Evolutionary conservation across 2,888 invertebrate species (phyloP), one percentile per base, ranked within the genome.

Genomic region (Augiades crinisus): DNA sequence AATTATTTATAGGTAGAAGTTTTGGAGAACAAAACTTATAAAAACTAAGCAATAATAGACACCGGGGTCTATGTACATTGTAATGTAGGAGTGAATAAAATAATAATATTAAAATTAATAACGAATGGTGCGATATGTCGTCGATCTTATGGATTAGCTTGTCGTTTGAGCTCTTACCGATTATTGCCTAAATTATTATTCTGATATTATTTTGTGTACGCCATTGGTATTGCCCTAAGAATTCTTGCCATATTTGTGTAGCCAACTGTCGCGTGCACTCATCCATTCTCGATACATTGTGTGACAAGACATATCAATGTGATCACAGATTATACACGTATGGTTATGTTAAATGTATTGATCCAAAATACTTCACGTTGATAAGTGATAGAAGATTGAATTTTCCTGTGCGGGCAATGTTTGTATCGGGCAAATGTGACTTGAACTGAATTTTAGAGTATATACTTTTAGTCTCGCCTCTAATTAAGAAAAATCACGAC

Each of bases 11-110:
- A 88, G 76, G 88, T 83, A 77, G 78, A 85, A 88, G 88, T 88
- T 89, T 88, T 88, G 81, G 45, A 72, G 70, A 67, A 73, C 84
- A 83, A 83, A 88, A 88, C 88, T 89, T 88, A 77, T 81, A 84
- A 88, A 86, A 84, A 87, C 73, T 87, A 85, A 89, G 88, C 88
- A 88, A 89, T 88, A 88, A 86, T 87, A 88, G 87, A 75, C 88
- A 65, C 68, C 68, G 76, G 72, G 65, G 84, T 87, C 87, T 88
- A 86, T 88, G 84, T 88, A 87, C 76, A 79, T 88, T 88, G 81
- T 86, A 86, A 81, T 67, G 78, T 88, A 86, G 84, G 78, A 75
- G 77, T 78, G 81, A 78, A 80, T 57, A 60, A 60, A 49, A 50
- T 40, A 72, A 68, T 50, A 50, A 44, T 68, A 72, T 71, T 69